phyloP scores from a whole-genome alignment of 2,113 vertebrate genomes.

The Macquaria australasica region DNA sequence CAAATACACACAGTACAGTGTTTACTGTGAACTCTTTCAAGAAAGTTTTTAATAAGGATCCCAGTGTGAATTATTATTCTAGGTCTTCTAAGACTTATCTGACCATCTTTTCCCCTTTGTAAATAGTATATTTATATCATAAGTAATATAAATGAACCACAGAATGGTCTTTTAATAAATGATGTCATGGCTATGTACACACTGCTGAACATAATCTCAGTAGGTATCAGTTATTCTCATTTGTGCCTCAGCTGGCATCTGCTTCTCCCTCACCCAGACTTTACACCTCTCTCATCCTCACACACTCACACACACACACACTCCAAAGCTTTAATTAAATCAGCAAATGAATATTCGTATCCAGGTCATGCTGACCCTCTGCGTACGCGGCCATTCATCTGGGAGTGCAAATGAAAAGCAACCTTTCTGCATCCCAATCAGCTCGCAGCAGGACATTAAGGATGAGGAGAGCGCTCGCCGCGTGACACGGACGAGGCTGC shows the following conservation, averaged over 20 bases:
- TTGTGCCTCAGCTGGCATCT: slow-evolving; percentile 9
- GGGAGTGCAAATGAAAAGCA: slow-evolving; percentile 59
- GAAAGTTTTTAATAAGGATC: neutral
- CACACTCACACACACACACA: slow-evolving; percentile 17
- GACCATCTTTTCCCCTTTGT: neutral
- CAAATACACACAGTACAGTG: neutral
- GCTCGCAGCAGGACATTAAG: slow-evolving; percentile 20
- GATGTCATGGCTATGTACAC: too few species aligned
- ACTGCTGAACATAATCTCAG: neutral
- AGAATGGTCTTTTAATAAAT: neutral
- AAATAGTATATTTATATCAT: neutral
- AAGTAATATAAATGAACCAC: neutral
- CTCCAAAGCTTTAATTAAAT: slow-evolving; percentile 71
- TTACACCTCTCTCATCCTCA: slow-evolving; percentile 9
- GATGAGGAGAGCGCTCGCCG: slow-evolving; percentile 11
- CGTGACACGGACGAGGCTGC: neutral
- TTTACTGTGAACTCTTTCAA: neutral
- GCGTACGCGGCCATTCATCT: slow-evolving; percentile 48
- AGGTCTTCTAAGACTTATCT: neutral
- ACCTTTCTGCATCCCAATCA: slow-evolving; percentile 66
- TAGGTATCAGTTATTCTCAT: neutral
- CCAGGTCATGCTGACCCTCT: slow-evolving; percentile 64
- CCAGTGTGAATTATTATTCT: slow-evolving; percentile 5
- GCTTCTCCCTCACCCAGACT: neutral
- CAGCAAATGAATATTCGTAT: slow-evolving; percentile 64